phyloP scores from a whole-genome alignment of 2,113 vertebrate species.

The Psammodynastes pulverulentus region DNA sequence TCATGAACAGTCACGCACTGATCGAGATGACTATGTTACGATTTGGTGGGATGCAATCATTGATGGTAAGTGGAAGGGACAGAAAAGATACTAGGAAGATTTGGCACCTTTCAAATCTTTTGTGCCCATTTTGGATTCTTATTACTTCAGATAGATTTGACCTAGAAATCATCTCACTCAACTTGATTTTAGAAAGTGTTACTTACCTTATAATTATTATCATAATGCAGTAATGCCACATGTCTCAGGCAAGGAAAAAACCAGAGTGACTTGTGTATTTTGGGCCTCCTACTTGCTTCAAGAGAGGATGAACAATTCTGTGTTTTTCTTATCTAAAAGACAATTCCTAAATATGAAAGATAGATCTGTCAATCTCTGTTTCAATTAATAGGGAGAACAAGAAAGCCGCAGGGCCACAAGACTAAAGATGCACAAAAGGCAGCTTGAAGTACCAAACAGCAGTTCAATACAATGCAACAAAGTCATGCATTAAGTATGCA shows the following conservation, averaged over 20 bases:
- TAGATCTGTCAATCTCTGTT: neutral
- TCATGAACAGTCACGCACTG: conserved; percentile 86
- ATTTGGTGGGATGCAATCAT: conserved; percentile 85
- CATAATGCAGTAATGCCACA: neutral
- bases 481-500: neutral
- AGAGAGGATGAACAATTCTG: neutral
- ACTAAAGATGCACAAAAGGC: neutral
- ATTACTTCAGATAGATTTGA: neutral
- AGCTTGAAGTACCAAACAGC: neutral
- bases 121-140: neutral
- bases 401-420: neutral
- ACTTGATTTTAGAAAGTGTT: neutral
- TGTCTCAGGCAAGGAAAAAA: neutral
- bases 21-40: conserved; percentile 87
- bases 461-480: neutral
- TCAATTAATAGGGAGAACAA: neutral
- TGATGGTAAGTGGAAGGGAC: conserved; percentile 66
- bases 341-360: neutral
- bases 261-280: neutral
- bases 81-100: neutral
- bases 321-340: neutral
- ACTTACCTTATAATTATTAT: neutral
- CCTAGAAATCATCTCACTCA: neutral
- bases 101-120: neutral
- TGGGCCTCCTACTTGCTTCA: neutral